These are phyloP conservation scores for Carassius gibelio DNA, from an alignment of 2,113 vertebrate species.

Conservation along the genomic window DNA sequence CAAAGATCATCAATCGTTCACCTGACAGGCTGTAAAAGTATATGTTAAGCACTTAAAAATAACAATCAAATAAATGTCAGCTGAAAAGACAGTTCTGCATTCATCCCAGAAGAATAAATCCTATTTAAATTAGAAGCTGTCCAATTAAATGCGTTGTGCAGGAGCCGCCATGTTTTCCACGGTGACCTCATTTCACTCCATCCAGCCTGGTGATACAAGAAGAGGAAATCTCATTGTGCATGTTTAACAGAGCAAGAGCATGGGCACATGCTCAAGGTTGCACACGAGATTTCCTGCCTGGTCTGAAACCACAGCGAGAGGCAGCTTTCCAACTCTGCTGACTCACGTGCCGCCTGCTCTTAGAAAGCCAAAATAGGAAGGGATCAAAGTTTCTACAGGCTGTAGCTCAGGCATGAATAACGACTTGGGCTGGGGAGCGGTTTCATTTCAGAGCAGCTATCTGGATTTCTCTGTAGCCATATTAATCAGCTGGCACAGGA, in stretches of 20 bases:
- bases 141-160: conserved; percentile 26
- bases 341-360: conserved; percentile 25
- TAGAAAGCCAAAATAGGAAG: conserved; percentile 36
- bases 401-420: conserved; percentile 23
- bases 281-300: conserved; percentile 30
- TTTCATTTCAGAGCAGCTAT: conserved; percentile 11
- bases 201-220: conserved; percentile 42
- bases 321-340: conserved; percentile 43
- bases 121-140: background rate
- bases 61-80: background rate
- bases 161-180: conserved; percentile 39
- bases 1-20: conserved; percentile 5
- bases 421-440: background rate
- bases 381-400: conserved; percentile 20
- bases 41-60: background rate
- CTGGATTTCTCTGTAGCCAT: background rate
- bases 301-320: conserved; percentile 23
- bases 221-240: conserved; percentile 54
- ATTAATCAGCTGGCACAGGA: background rate
- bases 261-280: conserved; percentile 43
- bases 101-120: background rate
- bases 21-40: background rate
- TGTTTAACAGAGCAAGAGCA: conserved; percentile 52
- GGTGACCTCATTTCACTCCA: conserved; percentile 50
- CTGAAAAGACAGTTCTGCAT: background rate